Base-by-base conservation (phyloP, 2,113 vertebrate genomes). In the Zosterops lateralis region DNA sequence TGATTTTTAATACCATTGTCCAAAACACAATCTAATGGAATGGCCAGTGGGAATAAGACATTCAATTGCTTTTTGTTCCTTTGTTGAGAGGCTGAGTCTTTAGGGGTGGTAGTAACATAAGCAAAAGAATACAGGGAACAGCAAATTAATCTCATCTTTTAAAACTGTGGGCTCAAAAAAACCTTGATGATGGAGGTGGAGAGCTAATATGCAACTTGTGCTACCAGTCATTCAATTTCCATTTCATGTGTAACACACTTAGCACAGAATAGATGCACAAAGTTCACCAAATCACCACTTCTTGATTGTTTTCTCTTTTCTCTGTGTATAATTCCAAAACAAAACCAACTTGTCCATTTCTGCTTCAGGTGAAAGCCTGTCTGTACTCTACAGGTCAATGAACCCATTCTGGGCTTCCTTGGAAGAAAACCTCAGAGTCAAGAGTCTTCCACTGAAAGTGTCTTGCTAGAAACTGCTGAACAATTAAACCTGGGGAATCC, bases 351-450 rank as follows among this genome's bases (percentile, higher is more conserved):
- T 18, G 1, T 26, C 54, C 26, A 36, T 84, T 91, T 90, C 28
- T 84, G 25, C 38, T 84, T 87, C 85, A 95, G 70, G 80, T 92
- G 64, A 95, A 91, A 90, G 62, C 61, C 66, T 76, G 40, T 25
- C 57, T 84, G 36, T 53, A 42, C 42, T 53, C 34, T n/a, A 65
- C n/a, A 68, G 60, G 84, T 90, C 89, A 91, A 70, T 47, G 47
- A 77, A 78, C 44, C 15, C 1, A 6, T 75, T 89, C 57, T 87
- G 34, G 57, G 36, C 45, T 93, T 89, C 58, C 68, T 82, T 71
- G 62, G 88, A 91, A 85, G 88, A 78, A 36, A 93, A 24, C n/a
- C 84, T 60, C 53, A 51, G 70, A 79, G 92, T 94, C 86, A 89
- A 95, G 79, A 50, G 65, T 90, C 54, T 87, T 90, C 57, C 42